A percentile compares a stretch with the other conserved stretches of the same genome.
These are phyloP conservation scores for Candoia aspera DNA, from an alignment of 2,113 vertebrate genomes.

Conservation along the genomic window DNA sequence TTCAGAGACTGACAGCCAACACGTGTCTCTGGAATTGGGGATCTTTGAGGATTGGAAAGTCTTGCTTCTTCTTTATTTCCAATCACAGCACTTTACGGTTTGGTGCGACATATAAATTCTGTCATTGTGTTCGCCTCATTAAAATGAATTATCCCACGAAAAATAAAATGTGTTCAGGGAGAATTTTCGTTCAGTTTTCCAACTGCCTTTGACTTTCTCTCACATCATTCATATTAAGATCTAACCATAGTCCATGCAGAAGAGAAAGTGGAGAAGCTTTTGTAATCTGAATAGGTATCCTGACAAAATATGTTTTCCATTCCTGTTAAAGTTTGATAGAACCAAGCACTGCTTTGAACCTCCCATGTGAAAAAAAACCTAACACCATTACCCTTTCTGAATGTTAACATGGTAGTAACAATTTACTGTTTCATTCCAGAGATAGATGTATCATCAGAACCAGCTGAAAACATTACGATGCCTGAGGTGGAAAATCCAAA, in stretches of 20 bases:
- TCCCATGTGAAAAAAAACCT: not conserved
- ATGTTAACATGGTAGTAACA: slow-evolving; percentile 5
- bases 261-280: not conserved
- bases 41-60: not conserved
- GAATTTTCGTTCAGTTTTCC: not conserved
- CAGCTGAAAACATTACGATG: not conserved
- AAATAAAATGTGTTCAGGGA: not conserved
- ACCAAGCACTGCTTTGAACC: slow-evolving; percentile 2
- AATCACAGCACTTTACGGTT: not conserved
- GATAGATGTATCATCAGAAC: not conserved
- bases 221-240: not conserved
- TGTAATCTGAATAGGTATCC: not conserved
- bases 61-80: not conserved
- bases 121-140: not conserved
- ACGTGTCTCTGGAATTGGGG: not conserved
- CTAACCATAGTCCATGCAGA: not conserved
- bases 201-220: not conserved
- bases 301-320: not conserved
- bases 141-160: not conserved
- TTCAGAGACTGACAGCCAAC: not conserved
- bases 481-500: slow-evolving; percentile 9
- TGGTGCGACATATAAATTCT: not conserved
- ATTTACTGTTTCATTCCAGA: not conserved
- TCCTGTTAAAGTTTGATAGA: not conserved
- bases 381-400: not conserved